phyloP scores from a whole-genome alignment of 2,888 invertebrate species.

The Alloplasta piceator region DNA sequence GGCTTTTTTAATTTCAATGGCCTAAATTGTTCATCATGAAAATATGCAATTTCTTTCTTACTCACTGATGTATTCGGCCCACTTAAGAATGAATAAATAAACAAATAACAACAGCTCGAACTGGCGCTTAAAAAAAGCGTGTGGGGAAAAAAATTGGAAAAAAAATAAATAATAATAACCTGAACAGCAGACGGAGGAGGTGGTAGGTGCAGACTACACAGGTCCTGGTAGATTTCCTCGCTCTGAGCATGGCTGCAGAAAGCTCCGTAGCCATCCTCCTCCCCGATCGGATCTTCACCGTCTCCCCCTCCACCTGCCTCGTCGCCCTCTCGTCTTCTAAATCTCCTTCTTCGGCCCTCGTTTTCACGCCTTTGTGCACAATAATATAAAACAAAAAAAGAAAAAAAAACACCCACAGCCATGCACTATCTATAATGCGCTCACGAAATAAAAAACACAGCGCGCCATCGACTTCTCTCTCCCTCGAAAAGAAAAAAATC shows the following conservation, averaged over 20 bases:
- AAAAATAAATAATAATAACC: constrained; percentile 77
- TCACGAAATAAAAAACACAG: constrained; percentile 46
- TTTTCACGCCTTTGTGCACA: constrained; percentile 81
- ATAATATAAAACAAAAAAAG: constrained; percentile 74
- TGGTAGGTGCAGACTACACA: constrained; percentile 89
- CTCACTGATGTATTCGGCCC: too few relatives aligned
- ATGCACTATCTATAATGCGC: constrained; percentile 78
- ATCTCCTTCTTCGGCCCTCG: constrained; percentile 80
- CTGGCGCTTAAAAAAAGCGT: constrained; percentile 32
- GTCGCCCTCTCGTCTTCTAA: constrained; percentile 79
- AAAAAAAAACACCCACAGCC: constrained; percentile 71
- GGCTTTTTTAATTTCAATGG: too few relatives aligned
- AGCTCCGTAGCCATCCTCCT: constrained; percentile 87
- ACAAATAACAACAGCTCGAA: not conserved
- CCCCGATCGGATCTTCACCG: constrained; percentile 82
- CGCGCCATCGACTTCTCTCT: constrained; percentile 35
- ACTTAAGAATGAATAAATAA: not conserved
- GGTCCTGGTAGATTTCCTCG: constrained; percentile 97
- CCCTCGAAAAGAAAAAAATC: not conserved
- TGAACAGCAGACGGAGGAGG: constrained; percentile 83
- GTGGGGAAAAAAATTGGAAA: constrained; percentile 56
- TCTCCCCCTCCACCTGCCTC: constrained; percentile 77
- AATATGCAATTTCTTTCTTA: not conserved
- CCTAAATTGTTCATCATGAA: too few relatives aligned
- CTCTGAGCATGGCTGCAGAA: constrained; percentile 90